These are phyloP conservation scores for Rhineura floridana DNA, from an alignment of 2,113 vertebrate species.

Conservation along the genomic window DNA sequence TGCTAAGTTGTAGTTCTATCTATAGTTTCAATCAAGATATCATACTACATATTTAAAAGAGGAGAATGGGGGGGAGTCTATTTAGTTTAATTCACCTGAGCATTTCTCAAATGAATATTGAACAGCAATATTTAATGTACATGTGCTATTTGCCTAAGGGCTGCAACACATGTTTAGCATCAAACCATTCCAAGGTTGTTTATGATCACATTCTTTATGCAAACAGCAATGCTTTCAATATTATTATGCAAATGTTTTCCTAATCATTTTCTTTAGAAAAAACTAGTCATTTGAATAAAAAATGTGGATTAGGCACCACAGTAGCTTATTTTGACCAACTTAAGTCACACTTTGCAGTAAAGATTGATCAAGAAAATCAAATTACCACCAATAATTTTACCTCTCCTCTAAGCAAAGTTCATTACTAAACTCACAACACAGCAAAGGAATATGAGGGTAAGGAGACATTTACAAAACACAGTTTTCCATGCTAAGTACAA, in stretches of 20 bases:
- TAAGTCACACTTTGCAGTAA: not conserved
- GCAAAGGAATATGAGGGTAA: not conserved
- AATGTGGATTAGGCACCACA: slow-evolving; percentile 17
- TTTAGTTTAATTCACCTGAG: slow-evolving; percentile 30
- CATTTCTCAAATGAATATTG: slow-evolving; percentile 65
- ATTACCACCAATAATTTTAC: slow-evolving; percentile 12
- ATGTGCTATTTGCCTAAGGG: slow-evolving; percentile 57
- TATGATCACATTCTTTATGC: slow-evolving; percentile 67
- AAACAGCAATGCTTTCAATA: slow-evolving; percentile 60
- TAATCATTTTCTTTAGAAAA: slow-evolving; percentile 63
- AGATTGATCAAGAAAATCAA: not conserved
- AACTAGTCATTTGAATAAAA: slow-evolving; percentile 62
- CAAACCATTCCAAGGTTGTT: slow-evolving; percentile 67
- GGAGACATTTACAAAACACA: not conserved
- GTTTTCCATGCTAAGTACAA: not conserved
- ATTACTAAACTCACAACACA: not conserved
- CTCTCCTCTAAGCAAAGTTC: not conserved
- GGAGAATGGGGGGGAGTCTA: not conserved
- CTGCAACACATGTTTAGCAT: slow-evolving; percentile 69
- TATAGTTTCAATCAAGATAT: slow-evolving; percentile 11
- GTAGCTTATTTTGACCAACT: not conserved
- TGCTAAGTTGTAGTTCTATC: not conserved
- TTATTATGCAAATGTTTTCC: slow-evolving; percentile 73
- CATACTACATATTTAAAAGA: not conserved
- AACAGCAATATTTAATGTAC: slow-evolving; percentile 47